Conservation (phyloP, 1,140 invertebrate genomes). For the Ostrea edulis region DNA sequence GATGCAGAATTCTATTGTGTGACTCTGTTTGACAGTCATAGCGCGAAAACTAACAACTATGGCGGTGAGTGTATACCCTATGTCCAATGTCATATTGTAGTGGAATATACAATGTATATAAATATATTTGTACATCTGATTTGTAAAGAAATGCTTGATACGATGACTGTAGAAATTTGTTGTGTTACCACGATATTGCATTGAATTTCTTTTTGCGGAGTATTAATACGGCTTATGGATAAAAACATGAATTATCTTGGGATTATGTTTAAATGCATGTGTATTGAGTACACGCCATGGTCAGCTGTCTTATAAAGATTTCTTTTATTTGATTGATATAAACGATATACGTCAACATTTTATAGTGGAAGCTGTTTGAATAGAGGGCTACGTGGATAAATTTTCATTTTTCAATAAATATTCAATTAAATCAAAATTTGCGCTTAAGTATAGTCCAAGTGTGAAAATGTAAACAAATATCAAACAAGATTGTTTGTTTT, state of each 20-base stretch:
- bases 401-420: neutral
- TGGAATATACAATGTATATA: neutral
- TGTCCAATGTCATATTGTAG: neutral
- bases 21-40: conserved; percentile 15
- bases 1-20: neutral
- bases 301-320: neutral
- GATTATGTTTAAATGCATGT: conserved; percentile 4
- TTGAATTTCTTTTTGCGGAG: neutral
- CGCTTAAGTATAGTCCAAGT: neutral
- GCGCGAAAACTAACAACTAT: conserved; percentile 13
- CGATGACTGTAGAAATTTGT: neutral
- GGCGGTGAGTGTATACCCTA: conserved; percentile 4
- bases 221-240: neutral
- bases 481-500: conserved; percentile 4
- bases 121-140: neutral
- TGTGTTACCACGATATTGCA: neutral
- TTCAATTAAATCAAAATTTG: neutral
- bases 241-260: neutral
- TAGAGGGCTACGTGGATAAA: neutral
- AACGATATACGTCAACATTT: neutral
- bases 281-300: neutral
- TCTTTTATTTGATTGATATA: neutral
- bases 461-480: conserved; percentile 1
- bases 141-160: neutral
- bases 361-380: neutral